A percentile compares a stretch with the other conserved stretches of the same genome.
Conservation (phyloP, 2,113 vertebrate species). For the Lepisosteus osseus region DNA sequence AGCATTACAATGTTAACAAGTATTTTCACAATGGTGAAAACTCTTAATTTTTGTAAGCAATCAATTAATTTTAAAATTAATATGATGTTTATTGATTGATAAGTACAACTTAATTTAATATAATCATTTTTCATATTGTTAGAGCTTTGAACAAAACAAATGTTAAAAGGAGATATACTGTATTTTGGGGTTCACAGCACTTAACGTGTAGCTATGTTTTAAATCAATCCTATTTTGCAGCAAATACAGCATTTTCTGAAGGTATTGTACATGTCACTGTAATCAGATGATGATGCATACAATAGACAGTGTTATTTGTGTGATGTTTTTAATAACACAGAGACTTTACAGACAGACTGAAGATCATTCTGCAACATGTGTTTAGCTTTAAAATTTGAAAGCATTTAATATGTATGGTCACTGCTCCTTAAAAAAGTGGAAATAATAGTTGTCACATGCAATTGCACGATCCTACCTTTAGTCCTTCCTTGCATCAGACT, state of each 20-base stretch:
- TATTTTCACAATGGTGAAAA: too few species aligned
- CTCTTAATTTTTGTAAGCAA: too few species aligned
- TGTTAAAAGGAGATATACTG: not conserved
- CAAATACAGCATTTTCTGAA: too few species aligned
- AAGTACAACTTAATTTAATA: too few species aligned
- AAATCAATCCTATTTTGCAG: not conserved
- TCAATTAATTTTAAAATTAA: too few species aligned
- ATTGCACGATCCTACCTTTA: not conserved
- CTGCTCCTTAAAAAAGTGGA: not conserved
- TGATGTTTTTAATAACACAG: not conserved
- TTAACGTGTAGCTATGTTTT: not conserved
- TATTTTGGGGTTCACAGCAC: too few species aligned
- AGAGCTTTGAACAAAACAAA: not conserved
- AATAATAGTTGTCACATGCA: not conserved
- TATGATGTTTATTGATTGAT: too few species aligned
- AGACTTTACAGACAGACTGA: not conserved
- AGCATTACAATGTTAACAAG: too few species aligned
- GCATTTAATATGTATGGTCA: not conserved
- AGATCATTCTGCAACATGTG: not conserved
- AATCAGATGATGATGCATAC: not conserved
- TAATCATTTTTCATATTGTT: too few species aligned
- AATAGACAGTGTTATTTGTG: not conserved
- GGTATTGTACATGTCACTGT: not conserved
- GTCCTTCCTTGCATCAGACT: not conserved
- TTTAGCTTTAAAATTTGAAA: not conserved